Evolutionary conservation across 2,888 invertebrate species (phyloP).

Genomic region (Drosophila dives): DNA sequence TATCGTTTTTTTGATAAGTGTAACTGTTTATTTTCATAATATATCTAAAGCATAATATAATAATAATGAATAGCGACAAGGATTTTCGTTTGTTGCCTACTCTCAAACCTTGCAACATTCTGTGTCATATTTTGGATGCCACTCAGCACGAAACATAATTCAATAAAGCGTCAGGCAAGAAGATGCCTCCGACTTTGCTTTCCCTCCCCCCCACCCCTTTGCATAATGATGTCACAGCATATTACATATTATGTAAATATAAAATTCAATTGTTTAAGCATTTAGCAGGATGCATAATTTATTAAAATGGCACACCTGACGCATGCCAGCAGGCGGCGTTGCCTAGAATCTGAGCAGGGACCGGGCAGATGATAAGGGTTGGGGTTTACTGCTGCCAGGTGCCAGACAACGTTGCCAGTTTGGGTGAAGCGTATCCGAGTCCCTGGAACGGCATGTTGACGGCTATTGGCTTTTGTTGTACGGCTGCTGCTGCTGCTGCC

Average conservation of each 20-base stretch:
- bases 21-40: constrained; percentile 3
- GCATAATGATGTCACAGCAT: constrained; percentile 81
- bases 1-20: not conserved
- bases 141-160: constrained; percentile 72
- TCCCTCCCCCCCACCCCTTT: not conserved
- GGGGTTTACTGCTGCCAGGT: not conserved
- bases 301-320: constrained; percentile 84
- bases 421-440: constrained; percentile 11
- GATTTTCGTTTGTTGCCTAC: not conserved
- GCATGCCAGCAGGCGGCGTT: constrained; percentile 66
- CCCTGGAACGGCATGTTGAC: constrained; percentile 51
- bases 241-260: constrained; percentile 83
- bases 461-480: constrained; percentile 77
- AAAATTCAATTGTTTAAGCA: constrained; percentile 85
- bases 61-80: constrained; percentile 31
- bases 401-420: not conserved
- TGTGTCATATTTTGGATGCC: constrained; percentile 70
- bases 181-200: constrained; percentile 17
- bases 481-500: constrained; percentile 39
- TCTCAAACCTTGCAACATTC: constrained; percentile 47
- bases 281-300: constrained; percentile 84
- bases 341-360: constrained; percentile 30
- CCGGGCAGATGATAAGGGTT: not conserved
- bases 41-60: not conserved
- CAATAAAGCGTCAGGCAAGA: constrained; percentile 64